These are phyloP conservation scores for Gortyna flavago DNA, from an alignment of 2,888 invertebrate genomes.

Conservation along the genomic window DNA sequence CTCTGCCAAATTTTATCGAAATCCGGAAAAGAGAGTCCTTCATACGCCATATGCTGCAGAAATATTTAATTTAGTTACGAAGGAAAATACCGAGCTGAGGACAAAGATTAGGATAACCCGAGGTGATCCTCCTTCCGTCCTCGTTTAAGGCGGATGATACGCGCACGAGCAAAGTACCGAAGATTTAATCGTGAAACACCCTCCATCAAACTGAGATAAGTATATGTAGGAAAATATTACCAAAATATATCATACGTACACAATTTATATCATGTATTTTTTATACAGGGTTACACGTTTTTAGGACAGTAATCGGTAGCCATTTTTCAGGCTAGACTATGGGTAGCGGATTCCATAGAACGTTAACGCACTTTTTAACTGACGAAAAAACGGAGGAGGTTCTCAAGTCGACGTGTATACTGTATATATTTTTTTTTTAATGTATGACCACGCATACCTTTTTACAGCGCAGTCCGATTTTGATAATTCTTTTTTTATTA, in stretches of 20 bases:
- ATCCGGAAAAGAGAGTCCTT: background rate
- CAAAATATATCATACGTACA: constrained; percentile 42
- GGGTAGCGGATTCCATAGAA: background rate
- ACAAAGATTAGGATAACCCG: constrained; percentile 40
- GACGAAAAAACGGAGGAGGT: too few species aligned
- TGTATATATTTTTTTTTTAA: too few species aligned
- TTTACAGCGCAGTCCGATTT: too few species aligned
- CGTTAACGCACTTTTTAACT: background rate
- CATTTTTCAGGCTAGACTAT: constrained; percentile 14
- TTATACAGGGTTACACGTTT: constrained; percentile 18
- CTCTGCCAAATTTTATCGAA: too few species aligned
- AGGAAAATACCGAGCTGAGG: constrained; percentile 35
- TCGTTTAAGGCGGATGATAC: constrained; percentile 22
- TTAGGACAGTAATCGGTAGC: constrained; percentile 21
- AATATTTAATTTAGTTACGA: constrained; percentile 50
- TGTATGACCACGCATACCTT: too few species aligned
- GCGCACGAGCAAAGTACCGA: constrained; percentile 39
- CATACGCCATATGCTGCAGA: constrained; percentile 12
- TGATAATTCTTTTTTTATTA: too few species aligned
- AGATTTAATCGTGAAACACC: constrained; percentile 56
- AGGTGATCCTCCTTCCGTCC: constrained; percentile 24
- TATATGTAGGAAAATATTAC: constrained; percentile 49
- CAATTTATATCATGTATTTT: constrained; percentile 48
- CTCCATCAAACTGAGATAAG: constrained; percentile 49
- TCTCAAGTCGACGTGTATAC: too few species aligned